These are phyloP conservation scores for Glaucopsyche alexis DNA, from an alignment of 2,888 invertebrate genomes.

Conservation along the genomic window DNA sequence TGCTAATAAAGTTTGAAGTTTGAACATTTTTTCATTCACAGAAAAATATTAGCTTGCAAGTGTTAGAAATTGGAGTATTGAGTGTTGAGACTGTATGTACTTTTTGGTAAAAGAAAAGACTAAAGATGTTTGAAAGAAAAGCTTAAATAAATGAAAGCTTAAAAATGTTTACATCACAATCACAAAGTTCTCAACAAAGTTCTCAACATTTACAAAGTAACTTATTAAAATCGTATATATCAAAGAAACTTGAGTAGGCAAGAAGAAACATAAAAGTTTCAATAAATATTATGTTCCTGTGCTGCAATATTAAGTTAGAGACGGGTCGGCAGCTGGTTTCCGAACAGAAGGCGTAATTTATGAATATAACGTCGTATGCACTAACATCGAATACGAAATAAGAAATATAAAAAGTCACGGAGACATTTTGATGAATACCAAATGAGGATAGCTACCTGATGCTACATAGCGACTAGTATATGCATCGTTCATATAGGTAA, in stretches of 20 bases:
- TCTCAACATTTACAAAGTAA: background rate
- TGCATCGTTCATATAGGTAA: too few species aligned
- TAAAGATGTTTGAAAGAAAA: background rate
- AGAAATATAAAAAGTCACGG: slow-evolving; percentile 52
- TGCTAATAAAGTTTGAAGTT: too few species aligned
- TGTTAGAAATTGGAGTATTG: too few species aligned
- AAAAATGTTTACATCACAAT: too few species aligned
- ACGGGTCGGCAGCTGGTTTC: slow-evolving; percentile 32
- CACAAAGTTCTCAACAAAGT: background rate
- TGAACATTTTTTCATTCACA: too few species aligned
- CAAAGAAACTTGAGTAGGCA: background rate
- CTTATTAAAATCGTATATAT: background rate
- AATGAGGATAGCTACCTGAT: slow-evolving; percentile 37
- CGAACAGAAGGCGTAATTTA: slow-evolving; percentile 42
- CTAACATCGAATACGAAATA: slow-evolving; percentile 49
- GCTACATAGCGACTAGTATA: background rate
- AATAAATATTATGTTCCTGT: slow-evolving; percentile 19
- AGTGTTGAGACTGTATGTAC: too few species aligned
- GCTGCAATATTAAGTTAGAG: slow-evolving; percentile 27
- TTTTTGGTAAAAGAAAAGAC: too few species aligned
- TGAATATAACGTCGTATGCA: slow-evolving; percentile 46
- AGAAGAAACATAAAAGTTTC: slow-evolving; percentile 11
- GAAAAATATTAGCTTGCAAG: too few species aligned
- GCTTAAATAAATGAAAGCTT: too few species aligned
- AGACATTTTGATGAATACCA: slow-evolving; percentile 53